Evolutionary conservation across 2,797 vertebrate genomes (phyloP), one percentile per base, ranked within the genome.

Genomic region (Pitangus sulphuratus): DNA sequence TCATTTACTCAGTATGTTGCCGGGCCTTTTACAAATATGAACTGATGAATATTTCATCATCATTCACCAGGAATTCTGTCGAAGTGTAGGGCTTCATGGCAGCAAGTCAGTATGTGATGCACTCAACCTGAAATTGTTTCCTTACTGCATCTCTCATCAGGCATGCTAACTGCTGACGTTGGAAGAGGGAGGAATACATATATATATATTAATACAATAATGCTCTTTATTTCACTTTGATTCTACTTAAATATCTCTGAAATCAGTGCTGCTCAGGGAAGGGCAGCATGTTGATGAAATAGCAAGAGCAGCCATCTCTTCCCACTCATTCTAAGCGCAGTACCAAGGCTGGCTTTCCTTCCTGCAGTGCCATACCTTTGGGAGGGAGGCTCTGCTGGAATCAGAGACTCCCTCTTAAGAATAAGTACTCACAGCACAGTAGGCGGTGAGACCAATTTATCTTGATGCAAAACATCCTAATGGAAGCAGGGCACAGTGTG

Each of bases 1-100:
- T 97, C 97, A 93, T 95, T 97, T 90, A 90, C 94, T 97, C 58
- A 44, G 95, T 71, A 47, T 94, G 72, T 86, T 96, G 93, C 97
- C 76, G 92, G 96, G 96, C 94, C 82, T 70, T 87, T 96, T 97
- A 95, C 86, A 87, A 95, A 96, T 90, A 89, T 77, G 88, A 84
- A 84, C 95, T 95, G 94, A 97, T 97, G 95, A 97, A 97, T 97
- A 97, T 98, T 98, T 98, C 97, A 97, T 97, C 3, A 44, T 86
- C 2, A 18, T 97, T 93, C 95, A 71, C 94, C 61, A 86, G 95
- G 96, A 98, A 95, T 95, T 89, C 90, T 61, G 83, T 90, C 74
- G 84, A 95, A 97, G 91, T 44, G 61, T 84, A 50, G 77, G 70
- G 79, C 94, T 97, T 93, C 78, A 12, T 92, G 95, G 87, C 87